These are phyloP conservation scores for Ladona fulva DNA, from an alignment of 1,140 invertebrate genomes.

Conservation along the genomic window DNA sequence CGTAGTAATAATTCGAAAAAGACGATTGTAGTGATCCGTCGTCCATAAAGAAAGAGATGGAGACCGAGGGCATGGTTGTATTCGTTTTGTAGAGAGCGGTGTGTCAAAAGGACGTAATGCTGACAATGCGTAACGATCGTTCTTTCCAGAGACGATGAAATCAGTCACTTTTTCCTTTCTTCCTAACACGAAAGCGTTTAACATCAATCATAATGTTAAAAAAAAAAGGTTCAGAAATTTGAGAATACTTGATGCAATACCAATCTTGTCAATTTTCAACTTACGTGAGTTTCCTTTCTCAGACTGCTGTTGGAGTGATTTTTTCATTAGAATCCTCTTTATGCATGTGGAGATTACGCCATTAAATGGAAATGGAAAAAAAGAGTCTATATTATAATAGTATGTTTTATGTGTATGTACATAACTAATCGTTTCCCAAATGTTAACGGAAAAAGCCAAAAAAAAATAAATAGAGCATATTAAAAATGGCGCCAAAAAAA, in stretches of 20 bases:
- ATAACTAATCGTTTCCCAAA: conserved; percentile 10
- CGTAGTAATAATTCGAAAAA: too few relatives aligned
- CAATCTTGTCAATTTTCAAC: conserved; percentile 1
- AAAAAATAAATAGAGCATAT: conserved; percentile 8
- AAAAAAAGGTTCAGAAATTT: too few relatives aligned
- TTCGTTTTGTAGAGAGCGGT: too few relatives aligned
- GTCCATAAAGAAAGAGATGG: too few relatives aligned
- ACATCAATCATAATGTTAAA: too few relatives aligned
- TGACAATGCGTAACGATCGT: too few relatives aligned
- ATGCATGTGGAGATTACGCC: not conserved
- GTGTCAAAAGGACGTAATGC: too few relatives aligned
- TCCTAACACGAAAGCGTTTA: not conserved
- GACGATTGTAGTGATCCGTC: too few relatives aligned
- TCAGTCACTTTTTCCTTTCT: not conserved
- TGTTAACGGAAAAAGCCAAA: conserved; percentile 5
- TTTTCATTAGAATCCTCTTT: conserved; percentile 5
- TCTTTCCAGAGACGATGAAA: not conserved
- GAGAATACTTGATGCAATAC: not conserved
- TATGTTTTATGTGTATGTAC: not conserved
- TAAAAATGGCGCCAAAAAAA: not conserved
- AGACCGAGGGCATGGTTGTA: too few relatives aligned
- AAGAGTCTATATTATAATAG: conserved; percentile 4
- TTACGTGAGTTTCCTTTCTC: not conserved
- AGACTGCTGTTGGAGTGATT: not conserved
- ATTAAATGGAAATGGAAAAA: conserved; percentile 10